Base-by-base conservation (phyloP, 2,888 invertebrate genomes). In the Volucella inanis region DNA sequence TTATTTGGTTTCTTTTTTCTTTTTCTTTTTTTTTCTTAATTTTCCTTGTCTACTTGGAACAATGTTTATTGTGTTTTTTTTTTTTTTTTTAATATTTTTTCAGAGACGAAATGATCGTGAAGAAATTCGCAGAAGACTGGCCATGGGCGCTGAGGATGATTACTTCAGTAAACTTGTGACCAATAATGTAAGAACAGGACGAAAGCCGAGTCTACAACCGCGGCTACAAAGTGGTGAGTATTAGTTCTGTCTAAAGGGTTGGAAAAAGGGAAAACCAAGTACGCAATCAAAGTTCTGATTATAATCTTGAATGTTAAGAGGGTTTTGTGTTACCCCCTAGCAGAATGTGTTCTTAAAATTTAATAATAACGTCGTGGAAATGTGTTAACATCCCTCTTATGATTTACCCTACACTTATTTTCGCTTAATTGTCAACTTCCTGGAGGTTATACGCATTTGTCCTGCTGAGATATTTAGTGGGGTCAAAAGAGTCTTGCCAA, bases 81-180 rank as follows among this genome's bases (percentile, higher is more conserved):
- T 18, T 6, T 11, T 43, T 55, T 82, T 62, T 84, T 87, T 80
- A 85, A 72, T n/a, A 88, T 59, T 47, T 87, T 93, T 94, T 78
- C 93, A 97, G 96, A 95, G 97, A 92, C 95, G 96, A 89, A 97
- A 97, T 94, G 98, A 98, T 91, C 94, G 98, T 72, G 98, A 98
- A 92, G 98, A 98, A 92, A 98, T 98, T 88, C 94, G 98, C 84
- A 94, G 96, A 89, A 94, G 97, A 82, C 93, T 98, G 90, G 98
- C 98, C 0, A 96, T 96, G 96, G 97, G 96, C 14, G 94, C 95
- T 67, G 96, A 97, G 89, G 97, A 97, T 89, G 96, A 96, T 88
- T 95, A 95, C 89, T 94, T 94, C 88, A 90, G 90, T 62, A 92
- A 90, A 78, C 94, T 94, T 88, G 93, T 94, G 90, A 93, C 78